Percentiles rank a stretch among this genome's conserved stretches.
Evolutionary conservation across 2,797 vertebrate species (phyloP).

Genomic region (Poeciliopsis infans): DNA sequence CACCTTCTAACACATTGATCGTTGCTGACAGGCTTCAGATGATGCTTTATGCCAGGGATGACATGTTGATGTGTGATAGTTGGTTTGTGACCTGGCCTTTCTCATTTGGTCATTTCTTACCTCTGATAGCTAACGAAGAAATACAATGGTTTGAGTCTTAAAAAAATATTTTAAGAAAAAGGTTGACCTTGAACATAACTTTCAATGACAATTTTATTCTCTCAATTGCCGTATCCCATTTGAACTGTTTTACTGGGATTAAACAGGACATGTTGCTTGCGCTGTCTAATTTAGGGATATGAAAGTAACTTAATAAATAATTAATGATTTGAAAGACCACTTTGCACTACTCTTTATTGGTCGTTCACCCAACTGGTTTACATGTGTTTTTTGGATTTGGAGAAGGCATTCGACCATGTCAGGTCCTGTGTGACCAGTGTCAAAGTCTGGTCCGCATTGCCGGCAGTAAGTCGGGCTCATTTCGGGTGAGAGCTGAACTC

Average conservation of each 20-base stretch:
- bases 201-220: not conserved
- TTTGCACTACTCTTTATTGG: too few species aligned
- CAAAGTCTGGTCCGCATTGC: too few species aligned
- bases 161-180: not conserved
- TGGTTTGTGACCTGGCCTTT: not conserved
- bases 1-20: constrained; percentile 58
- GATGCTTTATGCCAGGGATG: constrained; percentile 36
- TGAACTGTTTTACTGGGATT: not conserved
- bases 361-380: too few species aligned
- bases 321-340: too few species aligned
- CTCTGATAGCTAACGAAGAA: not conserved
- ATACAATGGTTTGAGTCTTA: not conserved
- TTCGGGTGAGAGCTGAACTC: too few species aligned
- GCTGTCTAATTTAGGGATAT: too few species aligned
- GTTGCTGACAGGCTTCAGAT: constrained; percentile 49
- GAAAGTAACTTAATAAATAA: too few species aligned
- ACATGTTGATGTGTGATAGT: constrained; percentile 36
- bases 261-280: not conserved
- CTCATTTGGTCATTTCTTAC: not conserved
- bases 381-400: too few species aligned
- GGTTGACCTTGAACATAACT: not conserved
- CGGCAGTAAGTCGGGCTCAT: too few species aligned
- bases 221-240: not conserved
- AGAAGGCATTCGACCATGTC: too few species aligned
- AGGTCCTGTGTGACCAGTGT: too few species aligned